Evolutionary conservation across 2,888 invertebrate species (phyloP), one percentile per base, ranked within the genome.

Genomic region (Rhingia campestris): DNA sequence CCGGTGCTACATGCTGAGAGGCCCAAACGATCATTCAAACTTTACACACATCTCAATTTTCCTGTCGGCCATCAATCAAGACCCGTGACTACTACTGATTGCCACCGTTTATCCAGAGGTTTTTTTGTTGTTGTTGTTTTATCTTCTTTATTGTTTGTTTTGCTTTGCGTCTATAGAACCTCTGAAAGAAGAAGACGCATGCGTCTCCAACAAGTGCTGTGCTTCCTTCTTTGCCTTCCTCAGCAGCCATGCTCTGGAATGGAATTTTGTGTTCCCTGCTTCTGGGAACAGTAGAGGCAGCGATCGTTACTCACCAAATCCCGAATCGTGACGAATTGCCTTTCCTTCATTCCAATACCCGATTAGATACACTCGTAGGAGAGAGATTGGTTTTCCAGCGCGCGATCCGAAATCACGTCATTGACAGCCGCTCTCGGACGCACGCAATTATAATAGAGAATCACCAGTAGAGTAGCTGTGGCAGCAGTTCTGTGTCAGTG

Each of bases 11-110:
- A 33, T 14, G 22, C 37, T 30, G 9, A 41, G 49, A 22, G 22
- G 56, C 43, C 47, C n/a, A 43, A 66, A 43, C 37, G 66, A 67
- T 77, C 77, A 63, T 37, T 64, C 81, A 86, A 82, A 86, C 86
- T 77, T 69, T 66, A 53, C 77, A 67, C 82, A 86, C 86, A 86
- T 86, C 86, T 86, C 86, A 86, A 86, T 86, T 86, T 86, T 86
- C 82, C 73, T 86, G 86, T 86, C 86, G 82, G 53, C 81, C 86
- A 86, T 86, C 86, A 86, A 86, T 86, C 86, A 86, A 86, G 86
- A 58, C 67, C 61, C 63, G 70, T 56, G 81, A 76, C 81, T 80
- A 82, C 74, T 86, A 69, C 72, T 79, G 84, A 84, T 84, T 84
- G 82, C 82, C 82, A 84, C 82, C 82, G 82, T 84, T 84, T 84